A percentile compares a stretch with the other conserved stretches of the same genome.
Conservation (phyloP, 2,888 invertebrate genomes). For the Mythimna ferrago region DNA sequence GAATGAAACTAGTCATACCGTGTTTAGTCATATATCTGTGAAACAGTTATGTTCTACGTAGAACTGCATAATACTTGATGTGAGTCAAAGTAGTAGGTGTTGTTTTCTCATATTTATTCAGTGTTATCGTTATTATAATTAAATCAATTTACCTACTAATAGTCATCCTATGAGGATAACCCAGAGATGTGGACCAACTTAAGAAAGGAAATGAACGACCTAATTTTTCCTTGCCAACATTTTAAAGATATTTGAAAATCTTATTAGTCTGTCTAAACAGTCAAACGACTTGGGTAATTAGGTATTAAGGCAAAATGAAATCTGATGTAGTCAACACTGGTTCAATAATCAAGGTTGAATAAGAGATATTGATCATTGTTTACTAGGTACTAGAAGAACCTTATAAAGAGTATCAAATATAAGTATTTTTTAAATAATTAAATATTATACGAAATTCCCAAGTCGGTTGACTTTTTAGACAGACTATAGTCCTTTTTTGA, state of each 20-base stretch:
- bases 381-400: too few species aligned
- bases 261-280: neutral
- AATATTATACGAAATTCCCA: too few species aligned
- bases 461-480: too few species aligned
- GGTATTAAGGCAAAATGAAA: too few species aligned
- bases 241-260: neutral
- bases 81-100: constrained; percentile 72
- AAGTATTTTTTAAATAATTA: too few species aligned
- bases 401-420: too few species aligned
- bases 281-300: too few species aligned
- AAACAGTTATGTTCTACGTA: constrained; percentile 74
- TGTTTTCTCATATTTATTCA: constrained; percentile 51
- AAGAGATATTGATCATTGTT: too few species aligned
- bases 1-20: constrained; percentile 82
- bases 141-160: constrained; percentile 8
- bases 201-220: neutral
- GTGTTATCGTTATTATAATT: constrained; percentile 30
- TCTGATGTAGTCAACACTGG: too few species aligned
- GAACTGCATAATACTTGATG: constrained; percentile 72
- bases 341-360: too few species aligned
- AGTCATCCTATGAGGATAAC: constrained; percentile 2
- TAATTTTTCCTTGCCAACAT: neutral
- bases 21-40: constrained; percentile 80
- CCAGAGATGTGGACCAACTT: neutral
- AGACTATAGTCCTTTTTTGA: too few species aligned